phyloP scores from a whole-genome alignment of 1,140 invertebrate genomes.

The Neuroterus valhalla region DNA sequence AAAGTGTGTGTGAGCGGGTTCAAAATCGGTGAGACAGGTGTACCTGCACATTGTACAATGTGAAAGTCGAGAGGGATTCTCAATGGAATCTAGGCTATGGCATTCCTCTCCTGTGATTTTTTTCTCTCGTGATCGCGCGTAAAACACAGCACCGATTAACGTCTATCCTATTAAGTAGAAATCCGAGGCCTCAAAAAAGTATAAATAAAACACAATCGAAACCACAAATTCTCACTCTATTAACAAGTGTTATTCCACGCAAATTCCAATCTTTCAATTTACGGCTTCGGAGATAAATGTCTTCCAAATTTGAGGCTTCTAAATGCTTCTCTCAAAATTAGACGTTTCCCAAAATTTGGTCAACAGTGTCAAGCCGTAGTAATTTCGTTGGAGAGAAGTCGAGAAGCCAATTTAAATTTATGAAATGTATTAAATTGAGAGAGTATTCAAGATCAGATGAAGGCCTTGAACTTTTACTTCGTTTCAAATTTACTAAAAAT shows the following conservation, averaged over 20 bases:
- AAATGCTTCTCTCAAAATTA: too few relatives aligned
- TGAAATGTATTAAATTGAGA: too few relatives aligned
- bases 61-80: slow-evolving; percentile 39
- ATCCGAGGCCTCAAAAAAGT: not conserved
- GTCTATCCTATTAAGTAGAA: not conserved
- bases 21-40: slow-evolving; percentile 28
- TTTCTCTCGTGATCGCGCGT: not conserved
- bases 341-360: too few relatives aligned
- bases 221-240: not conserved
- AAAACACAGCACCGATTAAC: not conserved
- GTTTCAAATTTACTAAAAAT: too few relatives aligned
- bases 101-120: slow-evolving; percentile 39
- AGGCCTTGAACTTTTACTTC: too few relatives aligned
- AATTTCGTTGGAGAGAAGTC: too few relatives aligned
- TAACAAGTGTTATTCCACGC: not conserved
- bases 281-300: too few relatives aligned
- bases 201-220: not conserved
- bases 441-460: too few relatives aligned
- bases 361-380: too few relatives aligned
- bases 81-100: slow-evolving; percentile 49
- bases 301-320: too few relatives aligned
- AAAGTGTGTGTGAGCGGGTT: slow-evolving; percentile 6
- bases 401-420: too few relatives aligned
- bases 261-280: too few relatives aligned
- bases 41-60: slow-evolving; percentile 21